Evolutionary conservation across 1,140 invertebrate genomes (phyloP).

Genomic region (Achroia grisella): DNA sequence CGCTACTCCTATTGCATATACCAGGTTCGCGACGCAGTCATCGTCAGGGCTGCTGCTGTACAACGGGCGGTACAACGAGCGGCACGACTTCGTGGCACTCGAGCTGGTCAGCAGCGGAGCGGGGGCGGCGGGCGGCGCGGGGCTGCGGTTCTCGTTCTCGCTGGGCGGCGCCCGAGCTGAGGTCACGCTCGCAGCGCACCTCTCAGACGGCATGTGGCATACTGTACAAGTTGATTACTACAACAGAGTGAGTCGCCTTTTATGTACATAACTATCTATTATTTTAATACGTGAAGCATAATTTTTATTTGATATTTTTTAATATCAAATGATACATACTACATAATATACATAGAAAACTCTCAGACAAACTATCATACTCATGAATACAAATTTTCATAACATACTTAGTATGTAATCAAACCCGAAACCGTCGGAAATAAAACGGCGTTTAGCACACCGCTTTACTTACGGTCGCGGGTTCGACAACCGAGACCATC

Average conservation of each 20-base stretch:
- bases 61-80: constrained; percentile 96
- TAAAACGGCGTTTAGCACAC: too few species aligned
- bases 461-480: too few species aligned
- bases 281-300: too few species aligned
- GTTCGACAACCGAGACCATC: too few species aligned
- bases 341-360: too few species aligned
- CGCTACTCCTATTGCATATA: too few species aligned
- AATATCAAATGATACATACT: too few species aligned
- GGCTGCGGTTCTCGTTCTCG: constrained; percentile 92
- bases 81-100: constrained; percentile 95
- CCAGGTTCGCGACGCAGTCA: constrained; percentile 89
- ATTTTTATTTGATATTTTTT: too few species aligned
- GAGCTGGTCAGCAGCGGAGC: constrained; percentile 86
- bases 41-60: constrained; percentile 91
- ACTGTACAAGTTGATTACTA: constrained; percentile 90
- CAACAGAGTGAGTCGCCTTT: constrained; percentile 80
- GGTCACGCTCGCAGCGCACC: constrained; percentile 81
- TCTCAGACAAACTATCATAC: too few species aligned
- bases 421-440: too few species aligned
- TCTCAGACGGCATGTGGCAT: constrained; percentile 96
- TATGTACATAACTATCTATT: not conserved
- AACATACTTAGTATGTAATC: too few species aligned
- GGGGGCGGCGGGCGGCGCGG: constrained; percentile 74
- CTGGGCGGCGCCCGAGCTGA: constrained; percentile 85
- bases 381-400: too few species aligned